These are phyloP conservation scores for Lepas anatifera DNA, from an alignment of 2,888 invertebrate species.

Conservation along the genomic window DNA sequence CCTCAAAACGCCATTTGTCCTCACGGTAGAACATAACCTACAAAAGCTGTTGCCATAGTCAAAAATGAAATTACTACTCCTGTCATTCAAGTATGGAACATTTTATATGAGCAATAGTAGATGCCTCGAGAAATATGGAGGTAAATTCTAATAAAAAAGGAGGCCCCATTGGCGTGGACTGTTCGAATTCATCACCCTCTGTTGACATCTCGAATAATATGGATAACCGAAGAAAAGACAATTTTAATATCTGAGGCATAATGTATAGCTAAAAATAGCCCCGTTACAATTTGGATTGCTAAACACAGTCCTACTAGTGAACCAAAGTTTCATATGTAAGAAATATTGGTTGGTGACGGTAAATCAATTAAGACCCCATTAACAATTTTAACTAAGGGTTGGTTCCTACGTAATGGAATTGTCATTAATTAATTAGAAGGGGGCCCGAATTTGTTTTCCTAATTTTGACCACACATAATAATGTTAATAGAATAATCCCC, in stretches of 20 bases:
- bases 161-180: slow-evolving; percentile 56
- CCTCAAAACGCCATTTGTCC: slow-evolving; percentile 74
- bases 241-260: slow-evolving; percentile 48
- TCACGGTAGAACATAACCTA: slow-evolving; percentile 65
- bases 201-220: slow-evolving; percentile 57
- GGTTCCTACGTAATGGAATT: background rate
- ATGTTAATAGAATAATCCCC: background rate
- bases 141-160: slow-evolving; percentile 58
- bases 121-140: slow-evolving; percentile 46
- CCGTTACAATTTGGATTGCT: slow-evolving; percentile 52
- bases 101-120: slow-evolving; percentile 37
- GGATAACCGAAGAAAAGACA: slow-evolving; percentile 52
- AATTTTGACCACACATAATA: background rate
- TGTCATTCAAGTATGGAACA: slow-evolving; percentile 47
- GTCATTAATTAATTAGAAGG: background rate
- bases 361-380: slow-evolving; percentile 42
- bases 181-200: slow-evolving; percentile 53
- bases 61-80: slow-evolving; percentile 53
- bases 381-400: background rate
- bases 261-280: slow-evolving; percentile 56
- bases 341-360: slow-evolving; percentile 49
- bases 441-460: background rate
- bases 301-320: slow-evolving; percentile 50
- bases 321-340: slow-evolving; percentile 54
- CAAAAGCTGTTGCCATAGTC: slow-evolving; percentile 57